Percentiles rank a stretch among this genome's conserved stretches.
Evolutionary conservation across 2,113 vertebrate species (phyloP).

Genomic region (Lampris megalopsis): DNA sequence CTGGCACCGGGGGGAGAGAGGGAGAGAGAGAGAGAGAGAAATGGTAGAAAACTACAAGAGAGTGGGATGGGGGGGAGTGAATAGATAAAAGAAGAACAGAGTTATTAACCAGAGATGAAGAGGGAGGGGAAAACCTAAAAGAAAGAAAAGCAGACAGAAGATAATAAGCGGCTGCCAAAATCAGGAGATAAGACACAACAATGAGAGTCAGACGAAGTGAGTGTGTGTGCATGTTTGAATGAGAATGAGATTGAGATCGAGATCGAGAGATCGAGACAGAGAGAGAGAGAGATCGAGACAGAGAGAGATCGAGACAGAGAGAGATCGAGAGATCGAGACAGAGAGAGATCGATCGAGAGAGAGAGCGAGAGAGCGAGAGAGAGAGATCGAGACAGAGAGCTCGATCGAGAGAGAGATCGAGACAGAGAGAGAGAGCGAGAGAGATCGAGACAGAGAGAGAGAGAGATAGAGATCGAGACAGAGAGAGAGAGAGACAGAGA

Average conservation of each 20-base stretch:
- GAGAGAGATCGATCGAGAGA: too few species aligned
- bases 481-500: conserved; percentile 21
- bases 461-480: too few species aligned
- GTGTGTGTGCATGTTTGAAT: too few species aligned
- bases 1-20: conserved; percentile 73
- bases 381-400: too few species aligned
- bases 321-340: too few species aligned
- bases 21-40: conserved; percentile 15
- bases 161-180: conserved; percentile 33
- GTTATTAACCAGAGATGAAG: conserved; percentile 44
- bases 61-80: conserved; percentile 28
- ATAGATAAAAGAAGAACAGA: conserved; percentile 34
- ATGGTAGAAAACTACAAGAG: conserved; percentile 21
- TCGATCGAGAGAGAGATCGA: too few species aligned
- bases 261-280: too few species aligned
- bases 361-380: not conserved
- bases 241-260: too few species aligned
- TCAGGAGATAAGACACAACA: conserved; percentile 35
- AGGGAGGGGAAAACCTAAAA: not conserved
- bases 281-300: too few species aligned
- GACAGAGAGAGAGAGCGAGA: too few species aligned
- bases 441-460: not conserved
- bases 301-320: too few species aligned
- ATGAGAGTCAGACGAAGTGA: conserved; percentile 19
- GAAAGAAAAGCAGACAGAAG: conserved; percentile 18